Evolutionary conservation across 2,113 vertebrate genomes (phyloP).

Genomic region (Tringa solitaria): DNA sequence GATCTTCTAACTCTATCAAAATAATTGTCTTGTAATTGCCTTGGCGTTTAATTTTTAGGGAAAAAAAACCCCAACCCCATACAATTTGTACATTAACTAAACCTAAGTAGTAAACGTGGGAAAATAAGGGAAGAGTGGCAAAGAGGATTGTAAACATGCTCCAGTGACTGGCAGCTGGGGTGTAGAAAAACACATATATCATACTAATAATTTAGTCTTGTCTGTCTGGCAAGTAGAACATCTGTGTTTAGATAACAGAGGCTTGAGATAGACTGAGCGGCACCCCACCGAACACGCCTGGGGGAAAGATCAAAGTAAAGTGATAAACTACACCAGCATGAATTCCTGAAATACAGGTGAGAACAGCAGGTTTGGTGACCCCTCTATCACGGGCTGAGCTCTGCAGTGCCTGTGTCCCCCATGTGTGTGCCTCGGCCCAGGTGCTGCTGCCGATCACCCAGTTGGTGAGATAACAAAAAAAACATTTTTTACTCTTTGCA

Average conservation of each 20-base stretch:
- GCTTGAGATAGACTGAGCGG: not conserved
- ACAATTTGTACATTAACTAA: not conserved
- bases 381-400: not conserved
- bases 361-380: not conserved
- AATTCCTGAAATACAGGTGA: not conserved
- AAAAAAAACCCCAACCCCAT: fast-evolving
- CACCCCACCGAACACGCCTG: not conserved
- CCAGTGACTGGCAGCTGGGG: not conserved
- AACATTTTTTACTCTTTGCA: not conserved
- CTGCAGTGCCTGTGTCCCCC: not conserved
- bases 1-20: not conserved
- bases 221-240: not conserved
- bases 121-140: not conserved
- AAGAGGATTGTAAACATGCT: not conserved
- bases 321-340: not conserved
- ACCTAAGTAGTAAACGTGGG: not conserved
- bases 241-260: not conserved
- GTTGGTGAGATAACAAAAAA: not conserved
- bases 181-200: not conserved
- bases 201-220: not conserved
- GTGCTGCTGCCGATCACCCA: not conserved
- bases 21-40: not conserved
- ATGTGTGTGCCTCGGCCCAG: not conserved
- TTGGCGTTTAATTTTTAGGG: not conserved
- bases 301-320: not conserved